phyloP scores from a whole-genome alignment of 2,113 vertebrate species.

The Corythornis madagascariensis region DNA sequence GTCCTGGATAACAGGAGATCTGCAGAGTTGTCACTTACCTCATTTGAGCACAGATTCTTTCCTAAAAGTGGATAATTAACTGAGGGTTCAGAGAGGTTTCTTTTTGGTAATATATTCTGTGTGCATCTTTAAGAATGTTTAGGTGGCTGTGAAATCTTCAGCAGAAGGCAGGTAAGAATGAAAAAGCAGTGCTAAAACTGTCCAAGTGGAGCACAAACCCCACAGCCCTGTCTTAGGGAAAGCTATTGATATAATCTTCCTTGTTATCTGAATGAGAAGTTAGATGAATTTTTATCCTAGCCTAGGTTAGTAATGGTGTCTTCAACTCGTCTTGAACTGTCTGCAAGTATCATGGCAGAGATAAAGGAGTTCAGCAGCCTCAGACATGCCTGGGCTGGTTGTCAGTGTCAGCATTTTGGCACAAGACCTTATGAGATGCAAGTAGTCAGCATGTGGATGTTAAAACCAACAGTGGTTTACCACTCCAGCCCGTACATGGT shows the following conservation, averaged over 20 bases:
- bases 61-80: constrained; percentile 39
- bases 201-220: not conserved
- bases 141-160: not conserved
- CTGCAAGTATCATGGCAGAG: not conserved
- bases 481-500: not conserved
- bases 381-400: not conserved
- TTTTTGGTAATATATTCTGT: not conserved
- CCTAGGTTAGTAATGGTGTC: not conserved
- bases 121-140: not conserved
- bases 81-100: not conserved
- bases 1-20: constrained; percentile 56
- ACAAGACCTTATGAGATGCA: not conserved
- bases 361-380: not conserved
- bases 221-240: not conserved
- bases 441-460: constrained; percentile 7
- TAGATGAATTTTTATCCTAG: not conserved
- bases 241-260: not conserved
- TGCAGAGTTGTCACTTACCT: constrained; percentile 69
- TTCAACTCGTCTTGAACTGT: not conserved
- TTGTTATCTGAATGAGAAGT: not conserved
- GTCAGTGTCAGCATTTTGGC: not conserved
- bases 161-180: not conserved
- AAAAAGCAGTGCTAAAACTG: not conserved
- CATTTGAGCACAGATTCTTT: constrained; percentile 51
- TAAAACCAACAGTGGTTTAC: not conserved